phyloP scores from a whole-genome alignment of 2,113 vertebrate species.

The Apaloderma vittatum region DNA sequence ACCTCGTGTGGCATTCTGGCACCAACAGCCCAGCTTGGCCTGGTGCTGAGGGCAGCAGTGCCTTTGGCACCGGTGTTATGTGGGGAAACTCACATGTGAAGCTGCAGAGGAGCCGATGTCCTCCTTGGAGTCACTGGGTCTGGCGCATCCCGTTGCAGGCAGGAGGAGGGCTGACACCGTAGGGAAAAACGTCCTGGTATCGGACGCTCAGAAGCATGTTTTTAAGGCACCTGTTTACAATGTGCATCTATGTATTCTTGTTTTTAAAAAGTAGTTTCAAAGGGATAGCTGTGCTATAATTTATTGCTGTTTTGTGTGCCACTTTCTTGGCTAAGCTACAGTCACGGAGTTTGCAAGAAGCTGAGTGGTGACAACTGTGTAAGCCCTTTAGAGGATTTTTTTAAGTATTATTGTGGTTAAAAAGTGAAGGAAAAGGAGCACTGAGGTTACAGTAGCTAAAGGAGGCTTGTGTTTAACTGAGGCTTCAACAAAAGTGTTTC shows the following conservation, averaged over 20 bases:
- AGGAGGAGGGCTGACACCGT: not conserved
- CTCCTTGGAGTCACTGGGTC: not conserved
- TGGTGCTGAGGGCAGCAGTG: fast-evolving
- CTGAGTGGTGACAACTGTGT: not conserved
- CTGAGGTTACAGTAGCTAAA: not conserved
- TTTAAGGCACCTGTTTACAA: constrained; percentile 45
- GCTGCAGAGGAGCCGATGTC: not conserved
- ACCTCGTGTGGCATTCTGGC: not conserved
- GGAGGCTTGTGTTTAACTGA: not conserved
- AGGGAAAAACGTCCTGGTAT: not conserved
- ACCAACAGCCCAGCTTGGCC: not conserved
- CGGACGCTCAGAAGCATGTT: constrained; percentile 45
- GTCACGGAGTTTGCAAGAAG: not conserved
- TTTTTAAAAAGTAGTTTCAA: not conserved
- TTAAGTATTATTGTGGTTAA: not conserved
- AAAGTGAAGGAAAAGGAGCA: not conserved
- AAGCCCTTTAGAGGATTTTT: not conserved
- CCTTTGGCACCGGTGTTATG: not conserved
- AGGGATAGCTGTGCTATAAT: constrained; percentile 35
- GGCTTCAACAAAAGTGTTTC: not conserved
- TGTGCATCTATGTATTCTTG: not conserved
- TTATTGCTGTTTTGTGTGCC: constrained; percentile 33
- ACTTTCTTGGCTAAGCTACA: constrained; percentile 25
- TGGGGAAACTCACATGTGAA: not conserved
- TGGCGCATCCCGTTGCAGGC: not conserved